Percentiles rank a stretch among this genome's conserved stretches.
Evolutionary conservation across 2,797 vertebrate species (phyloP).

Genomic region (Argya squamiceps): DNA sequence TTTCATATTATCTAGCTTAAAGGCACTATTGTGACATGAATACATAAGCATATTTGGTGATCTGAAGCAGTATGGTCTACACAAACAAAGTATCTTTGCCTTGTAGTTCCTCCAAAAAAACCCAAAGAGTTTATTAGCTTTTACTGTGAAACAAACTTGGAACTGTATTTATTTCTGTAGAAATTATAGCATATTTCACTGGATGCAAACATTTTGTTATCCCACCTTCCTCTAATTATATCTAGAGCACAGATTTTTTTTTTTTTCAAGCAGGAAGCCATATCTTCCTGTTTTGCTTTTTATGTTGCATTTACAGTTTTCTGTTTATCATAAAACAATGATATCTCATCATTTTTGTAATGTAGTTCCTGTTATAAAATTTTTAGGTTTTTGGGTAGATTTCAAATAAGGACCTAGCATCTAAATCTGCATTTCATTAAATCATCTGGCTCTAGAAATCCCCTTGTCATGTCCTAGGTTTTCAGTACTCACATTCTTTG

Average conservation of each 20-base stretch:
- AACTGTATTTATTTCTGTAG: neutral
- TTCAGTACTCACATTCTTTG: neutral
- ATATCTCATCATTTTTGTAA: neutral
- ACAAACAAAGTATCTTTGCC: neutral
- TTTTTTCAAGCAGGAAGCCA: neutral
- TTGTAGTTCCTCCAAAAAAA: neutral
- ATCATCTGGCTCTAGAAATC: neutral
- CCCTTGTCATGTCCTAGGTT: neutral
- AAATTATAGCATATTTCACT: neutral
- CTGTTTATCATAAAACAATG: neutral
- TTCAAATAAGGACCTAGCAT: neutral
- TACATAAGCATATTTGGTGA: neutral
- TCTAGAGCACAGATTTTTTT: neutral
- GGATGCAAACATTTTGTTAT: neutral
- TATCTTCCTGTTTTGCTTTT: neutral
- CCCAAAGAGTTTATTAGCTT: neutral
- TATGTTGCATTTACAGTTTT: neutral
- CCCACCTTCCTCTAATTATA: neutral
- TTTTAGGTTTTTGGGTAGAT: neutral
- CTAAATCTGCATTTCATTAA: neutral
- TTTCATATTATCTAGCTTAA: neutral
- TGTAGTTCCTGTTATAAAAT: neutral
- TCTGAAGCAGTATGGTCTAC: neutral
- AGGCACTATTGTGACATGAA: neutral
- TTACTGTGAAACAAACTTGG: neutral